Evolutionary conservation across 1,140 invertebrate species (phyloP), one percentile per base, ranked within the genome.

Genomic region (Calliopsis andreniformis): DNA sequence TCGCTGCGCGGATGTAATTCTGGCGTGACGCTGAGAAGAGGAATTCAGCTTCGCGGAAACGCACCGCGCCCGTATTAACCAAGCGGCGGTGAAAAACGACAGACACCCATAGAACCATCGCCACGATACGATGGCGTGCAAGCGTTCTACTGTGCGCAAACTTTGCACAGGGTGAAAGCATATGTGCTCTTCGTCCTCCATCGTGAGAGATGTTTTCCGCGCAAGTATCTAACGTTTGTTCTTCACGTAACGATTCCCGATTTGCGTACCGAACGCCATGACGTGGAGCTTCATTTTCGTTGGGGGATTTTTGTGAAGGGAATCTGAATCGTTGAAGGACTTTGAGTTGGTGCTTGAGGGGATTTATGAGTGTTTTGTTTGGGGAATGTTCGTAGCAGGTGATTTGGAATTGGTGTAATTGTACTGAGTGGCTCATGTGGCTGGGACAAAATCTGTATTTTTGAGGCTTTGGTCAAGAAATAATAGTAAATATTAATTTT

Each of bases 121-220:
- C 77, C 35, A 58, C 30, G 76, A 67, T 42, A 58, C 30, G 76
- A 67, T 87, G 78, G 83, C 83, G 77, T 86, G 80, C 80, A 80
- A 62, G 77, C 80, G 86, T 87, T 79, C 70, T 68, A 71, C 78
- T 83, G 69, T 82, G 62, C 78, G 83, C 84, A 87, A 87, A 83
- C 76, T 78, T 87, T 83, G 83, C 86, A 85, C 77, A 76, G 77
- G 80, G 76, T 78, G 59, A 64, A 59, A 18, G 79, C 86, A 75
- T 84, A 80, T 71, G 72, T 64, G 70, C 66, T 51, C 51, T 43
- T 42, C 83, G 76, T 85, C 85, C 83, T 79, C 73, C 63, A 76
- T 64, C 80, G 82, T 83, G 82, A 79, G 83, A 89, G 79, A 86
- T 86, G 84, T 66, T 87, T 86, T 83, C 87, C 77, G 61, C 81